Evolutionary conservation across 2,888 invertebrate genomes (phyloP).

Genomic region (Euplexia lucipara): DNA sequence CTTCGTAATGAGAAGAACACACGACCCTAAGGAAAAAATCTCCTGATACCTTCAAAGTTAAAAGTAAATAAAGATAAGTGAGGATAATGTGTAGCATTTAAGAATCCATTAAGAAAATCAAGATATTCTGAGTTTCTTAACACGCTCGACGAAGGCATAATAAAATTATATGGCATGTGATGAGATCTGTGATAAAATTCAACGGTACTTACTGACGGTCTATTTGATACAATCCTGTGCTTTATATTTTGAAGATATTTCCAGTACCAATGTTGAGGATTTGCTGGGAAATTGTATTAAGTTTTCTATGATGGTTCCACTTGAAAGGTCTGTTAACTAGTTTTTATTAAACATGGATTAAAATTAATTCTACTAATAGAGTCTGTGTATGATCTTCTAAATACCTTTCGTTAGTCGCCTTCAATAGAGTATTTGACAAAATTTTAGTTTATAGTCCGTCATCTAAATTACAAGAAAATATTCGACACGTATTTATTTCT

Average conservation of each 20-base stretch:
- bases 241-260: slow-evolving; percentile 51
- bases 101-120: slow-evolving; percentile 60
- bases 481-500: too few species aligned
- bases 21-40: neutral
- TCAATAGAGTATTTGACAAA: too few species aligned
- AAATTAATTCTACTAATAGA: too few species aligned
- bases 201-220: slow-evolving; percentile 34
- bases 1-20: neutral
- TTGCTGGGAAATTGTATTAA: slow-evolving; percentile 2
- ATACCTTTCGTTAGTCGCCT: too few species aligned
- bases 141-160: slow-evolving; percentile 52
- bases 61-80: slow-evolving; percentile 45
- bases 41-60: neutral
- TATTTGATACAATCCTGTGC: slow-evolving; percentile 49
- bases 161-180: slow-evolving; percentile 61
- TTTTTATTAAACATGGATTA: neutral
- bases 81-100: slow-evolving; percentile 51
- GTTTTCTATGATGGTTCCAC: slow-evolving; percentile 11
- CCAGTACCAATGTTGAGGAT: slow-evolving; percentile 7
- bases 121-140: slow-evolving; percentile 52
- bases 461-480: too few species aligned
- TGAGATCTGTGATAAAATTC: slow-evolving; percentile 59
- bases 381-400: too few species aligned
- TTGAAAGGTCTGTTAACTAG: neutral
- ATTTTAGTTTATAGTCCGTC: too few species aligned